Conservation (phyloP, 2,797 vertebrate species). For the Champsocephalus gunnari region DNA sequence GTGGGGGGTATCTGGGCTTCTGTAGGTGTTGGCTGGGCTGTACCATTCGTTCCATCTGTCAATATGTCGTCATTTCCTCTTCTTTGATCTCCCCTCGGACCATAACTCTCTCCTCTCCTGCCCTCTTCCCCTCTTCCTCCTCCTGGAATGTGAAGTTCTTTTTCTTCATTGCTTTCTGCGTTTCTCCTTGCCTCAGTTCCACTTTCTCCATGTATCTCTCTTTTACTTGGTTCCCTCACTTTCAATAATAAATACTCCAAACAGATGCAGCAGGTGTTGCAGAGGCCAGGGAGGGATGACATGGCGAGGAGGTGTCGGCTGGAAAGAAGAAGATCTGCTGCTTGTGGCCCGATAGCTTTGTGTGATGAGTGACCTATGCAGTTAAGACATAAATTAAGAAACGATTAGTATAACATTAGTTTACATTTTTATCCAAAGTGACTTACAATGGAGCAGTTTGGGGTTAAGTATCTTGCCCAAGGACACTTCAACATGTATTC, state of each 20-base stretch:
- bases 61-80: neutral
- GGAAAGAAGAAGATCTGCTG: slow-evolving; percentile 78
- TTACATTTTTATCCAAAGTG: too few relatives aligned
- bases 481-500: too few relatives aligned
- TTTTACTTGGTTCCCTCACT: neutral
- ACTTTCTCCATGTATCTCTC: neutral
- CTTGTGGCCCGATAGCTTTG: slow-evolving; percentile 61
- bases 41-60: slow-evolving; percentile 17
- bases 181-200: neutral
- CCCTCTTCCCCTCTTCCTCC: slow-evolving; percentile 7
- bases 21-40: neutral
- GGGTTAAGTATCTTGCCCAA: too few relatives aligned
- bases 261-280: slow-evolving; percentile 89
- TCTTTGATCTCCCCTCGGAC: slow-evolving; percentile 1
- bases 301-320: slow-evolving; percentile 84
- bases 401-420: neutral
- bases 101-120: neutral
- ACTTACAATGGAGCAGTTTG: too few relatives aligned
- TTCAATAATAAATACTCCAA: slow-evolving; percentile 80
- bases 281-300: slow-evolving; percentile 89
- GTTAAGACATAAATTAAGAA: slow-evolving; percentile 18
- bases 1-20: slow-evolving; percentile 82
- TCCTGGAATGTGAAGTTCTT: neutral
- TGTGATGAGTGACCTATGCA: slow-evolving; percentile 36
- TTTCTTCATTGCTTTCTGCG: neutral